Conservation (phyloP, 2,888 invertebrate species). For the Aplocera efformata region DNA sequence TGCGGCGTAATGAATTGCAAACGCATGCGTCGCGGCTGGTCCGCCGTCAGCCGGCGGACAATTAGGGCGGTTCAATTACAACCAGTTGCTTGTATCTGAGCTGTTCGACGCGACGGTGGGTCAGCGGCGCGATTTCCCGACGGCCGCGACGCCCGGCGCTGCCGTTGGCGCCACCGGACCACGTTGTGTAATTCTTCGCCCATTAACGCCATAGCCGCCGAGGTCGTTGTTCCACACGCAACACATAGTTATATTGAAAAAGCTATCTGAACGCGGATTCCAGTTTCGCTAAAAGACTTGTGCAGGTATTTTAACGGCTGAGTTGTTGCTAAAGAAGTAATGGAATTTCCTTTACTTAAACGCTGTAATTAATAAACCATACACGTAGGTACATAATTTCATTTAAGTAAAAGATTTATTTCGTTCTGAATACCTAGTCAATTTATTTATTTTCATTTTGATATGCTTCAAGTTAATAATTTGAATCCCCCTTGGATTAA, state of each 20-base stretch:
- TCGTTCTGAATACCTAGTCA: slow-evolving; percentile 1
- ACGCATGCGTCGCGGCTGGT: slow-evolving; percentile 52
- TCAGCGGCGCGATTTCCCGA: slow-evolving; percentile 73
- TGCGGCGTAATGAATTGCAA: slow-evolving; percentile 64
- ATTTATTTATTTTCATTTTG: too few relatives aligned
- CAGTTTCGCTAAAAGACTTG: slow-evolving; percentile 28
- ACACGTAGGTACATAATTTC: background rate
- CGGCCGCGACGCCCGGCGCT: slow-evolving; percentile 36
- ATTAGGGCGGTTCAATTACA: slow-evolving; percentile 76
- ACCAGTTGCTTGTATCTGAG: slow-evolving; percentile 46
- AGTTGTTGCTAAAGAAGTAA: slow-evolving; percentile 17
- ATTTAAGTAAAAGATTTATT: too few relatives aligned
- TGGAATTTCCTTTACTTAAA: slow-evolving; percentile 17
- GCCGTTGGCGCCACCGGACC: slow-evolving; percentile 60
- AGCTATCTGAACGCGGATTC: slow-evolving; percentile 34
- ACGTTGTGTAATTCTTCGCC: slow-evolving; percentile 68
- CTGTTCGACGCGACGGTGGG: slow-evolving; percentile 65
- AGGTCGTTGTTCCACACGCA: slow-evolving; percentile 71
- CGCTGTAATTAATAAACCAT: slow-evolving; percentile 9
- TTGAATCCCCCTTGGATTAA: too few relatives aligned
- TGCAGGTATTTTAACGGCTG: slow-evolving; percentile 15
- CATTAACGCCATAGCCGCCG: slow-evolving; percentile 57
- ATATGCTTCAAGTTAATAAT: too few relatives aligned
- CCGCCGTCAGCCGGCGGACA: slow-evolving; percentile 55
- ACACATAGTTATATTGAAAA: slow-evolving; percentile 43